Percentiles rank a stretch among this genome's conserved stretches.
Conservation (phyloP, 1,140 invertebrate species). For the Diabrotica undecimpunctata region DNA sequence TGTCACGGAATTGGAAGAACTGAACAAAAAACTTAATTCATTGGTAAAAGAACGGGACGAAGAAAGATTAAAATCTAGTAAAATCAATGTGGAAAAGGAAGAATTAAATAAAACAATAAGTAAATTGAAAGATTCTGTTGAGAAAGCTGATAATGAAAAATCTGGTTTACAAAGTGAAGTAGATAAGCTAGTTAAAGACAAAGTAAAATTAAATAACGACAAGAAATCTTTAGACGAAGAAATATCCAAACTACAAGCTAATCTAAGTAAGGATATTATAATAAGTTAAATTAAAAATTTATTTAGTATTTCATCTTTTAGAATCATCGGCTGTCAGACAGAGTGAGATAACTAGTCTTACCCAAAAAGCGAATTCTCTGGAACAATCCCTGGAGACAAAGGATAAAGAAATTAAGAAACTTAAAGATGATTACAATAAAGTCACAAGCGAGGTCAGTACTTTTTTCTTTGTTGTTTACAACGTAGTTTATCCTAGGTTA, state of each 20-base stretch:
- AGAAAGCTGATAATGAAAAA: slow-evolving; percentile 50
- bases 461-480: neutral
- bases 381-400: slow-evolving; percentile 39
- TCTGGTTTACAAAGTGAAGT: slow-evolving; percentile 50
- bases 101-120: slow-evolving; percentile 50
- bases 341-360: slow-evolving; percentile 52
- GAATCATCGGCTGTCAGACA: slow-evolving; percentile 50
- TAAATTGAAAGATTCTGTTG: slow-evolving; percentile 50
- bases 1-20: slow-evolving; percentile 35
- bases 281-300: neutral
- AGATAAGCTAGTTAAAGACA: slow-evolving; percentile 50
- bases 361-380: slow-evolving; percentile 54
- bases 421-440: slow-evolving; percentile 56
- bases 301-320: slow-evolving; percentile 36
- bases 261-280: slow-evolving; percentile 38
- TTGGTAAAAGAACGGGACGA: slow-evolving; percentile 48
- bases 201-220: slow-evolving; percentile 51
- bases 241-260: slow-evolving; percentile 54
- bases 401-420: slow-evolving; percentile 56
- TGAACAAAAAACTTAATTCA: slow-evolving; percentile 31
- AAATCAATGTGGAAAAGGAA: slow-evolving; percentile 52
- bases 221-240: slow-evolving; percentile 58
- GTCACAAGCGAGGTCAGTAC: slow-evolving; percentile 50
- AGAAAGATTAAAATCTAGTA: slow-evolving; percentile 51
- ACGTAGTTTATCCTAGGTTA: too few relatives aligned